Evolutionary conservation across 2,797 vertebrate species (phyloP).

Genomic region (Echiichthys vipera): DNA sequence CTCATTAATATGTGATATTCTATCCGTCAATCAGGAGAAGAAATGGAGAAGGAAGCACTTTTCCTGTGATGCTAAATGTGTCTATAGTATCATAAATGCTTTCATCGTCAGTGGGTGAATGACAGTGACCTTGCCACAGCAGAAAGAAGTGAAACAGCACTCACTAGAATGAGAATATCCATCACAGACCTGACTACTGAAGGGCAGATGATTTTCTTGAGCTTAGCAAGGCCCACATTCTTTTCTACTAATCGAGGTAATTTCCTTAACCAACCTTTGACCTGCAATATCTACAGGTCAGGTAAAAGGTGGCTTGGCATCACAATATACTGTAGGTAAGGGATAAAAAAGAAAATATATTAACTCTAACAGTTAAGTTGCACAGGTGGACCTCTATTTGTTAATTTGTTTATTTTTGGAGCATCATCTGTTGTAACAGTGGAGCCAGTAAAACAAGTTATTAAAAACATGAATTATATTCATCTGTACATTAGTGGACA

Average conservation of each 20-base stretch:
- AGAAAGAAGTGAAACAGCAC: slow-evolving; percentile 52
- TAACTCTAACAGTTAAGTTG: slow-evolving; percentile 5
- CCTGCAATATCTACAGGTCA: neutral
- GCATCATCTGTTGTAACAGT: neutral
- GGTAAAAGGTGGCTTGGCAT: neutral
- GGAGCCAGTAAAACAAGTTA: neutral
- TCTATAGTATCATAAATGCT: slow-evolving; percentile 65
- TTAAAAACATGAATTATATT: neutral
- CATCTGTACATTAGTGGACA: neutral
- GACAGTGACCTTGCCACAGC: slow-evolving; percentile 69
- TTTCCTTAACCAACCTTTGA: neutral
- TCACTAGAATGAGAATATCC: slow-evolving; percentile 68
- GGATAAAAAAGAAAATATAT: neutral
- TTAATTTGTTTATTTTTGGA: neutral
- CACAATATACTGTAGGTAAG: neutral
- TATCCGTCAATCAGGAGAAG: slow-evolving; percentile 67
- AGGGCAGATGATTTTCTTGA: slow-evolving; percentile 55
- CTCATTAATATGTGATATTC: slow-evolving; percentile 73
- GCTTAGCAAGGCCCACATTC: slow-evolving; percentile 29
- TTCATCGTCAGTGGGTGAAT: slow-evolving; percentile 53
- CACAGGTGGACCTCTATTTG: neutral
- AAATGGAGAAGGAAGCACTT: slow-evolving; percentile 50
- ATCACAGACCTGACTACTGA: slow-evolving; percentile 60
- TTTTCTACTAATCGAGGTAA: slow-evolving; percentile 30
- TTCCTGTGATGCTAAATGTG: slow-evolving; percentile 55